These are phyloP conservation scores for Actinemys pallida DNA, from an alignment of 2,113 vertebrate genomes.

Conservation along the genomic window DNA sequence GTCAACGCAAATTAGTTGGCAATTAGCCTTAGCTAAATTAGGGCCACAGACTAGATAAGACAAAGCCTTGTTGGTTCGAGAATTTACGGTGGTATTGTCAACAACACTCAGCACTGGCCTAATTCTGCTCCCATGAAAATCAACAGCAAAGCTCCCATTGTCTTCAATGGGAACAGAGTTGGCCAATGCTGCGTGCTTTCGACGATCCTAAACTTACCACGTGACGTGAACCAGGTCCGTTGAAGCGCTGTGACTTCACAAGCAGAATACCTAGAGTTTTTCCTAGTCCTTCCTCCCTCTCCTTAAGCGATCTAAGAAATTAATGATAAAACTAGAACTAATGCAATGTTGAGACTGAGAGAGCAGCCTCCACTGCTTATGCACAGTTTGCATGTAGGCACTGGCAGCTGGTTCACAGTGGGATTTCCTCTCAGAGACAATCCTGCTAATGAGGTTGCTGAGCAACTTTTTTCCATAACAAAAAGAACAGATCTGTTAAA, in stretches of 20 bases:
- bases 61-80: no score
- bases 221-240: no score
- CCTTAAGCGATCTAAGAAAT: neutral
- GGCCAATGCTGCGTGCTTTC: neutral
- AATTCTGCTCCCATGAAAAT: neutral
- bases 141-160: neutral
- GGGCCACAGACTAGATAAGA: neutral
- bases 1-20: neutral
- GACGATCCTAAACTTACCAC: neutral
- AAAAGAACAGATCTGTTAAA: neutral
- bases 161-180: neutral
- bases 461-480: neutral
- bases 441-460: neutral
- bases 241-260: neutral
- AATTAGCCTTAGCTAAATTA: neutral
- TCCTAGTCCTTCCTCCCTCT: neutral
- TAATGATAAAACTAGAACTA: neutral
- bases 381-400: neutral
- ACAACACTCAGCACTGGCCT: neutral
- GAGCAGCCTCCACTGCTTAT: neutral
- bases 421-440: neutral
- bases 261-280: neutral
- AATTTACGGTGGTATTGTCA: neutral
- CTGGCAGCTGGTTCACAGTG: neutral
- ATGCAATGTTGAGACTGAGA: neutral